phyloP scores from a whole-genome alignment of 2,888 invertebrate genomes.

The Philereme transversata region DNA sequence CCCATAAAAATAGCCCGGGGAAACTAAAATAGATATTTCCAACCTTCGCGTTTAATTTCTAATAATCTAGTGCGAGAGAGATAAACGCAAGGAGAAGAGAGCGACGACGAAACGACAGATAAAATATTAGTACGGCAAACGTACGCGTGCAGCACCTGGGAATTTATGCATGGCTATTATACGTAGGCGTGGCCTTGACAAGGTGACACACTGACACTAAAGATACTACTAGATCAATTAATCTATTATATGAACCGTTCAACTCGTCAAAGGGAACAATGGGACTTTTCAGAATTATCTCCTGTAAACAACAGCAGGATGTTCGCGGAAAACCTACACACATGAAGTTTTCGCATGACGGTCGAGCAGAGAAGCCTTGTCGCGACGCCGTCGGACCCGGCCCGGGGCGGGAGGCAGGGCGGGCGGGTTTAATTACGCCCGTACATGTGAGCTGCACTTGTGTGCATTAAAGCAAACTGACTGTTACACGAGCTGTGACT shows the following conservation, averaged over 20 bases:
- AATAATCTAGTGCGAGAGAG: slow-evolving; percentile 24
- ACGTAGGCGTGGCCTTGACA: slow-evolving; percentile 47
- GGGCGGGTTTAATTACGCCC: slow-evolving; percentile 54
- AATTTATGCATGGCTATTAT: slow-evolving; percentile 35
- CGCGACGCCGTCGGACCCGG: slow-evolving; percentile 33
- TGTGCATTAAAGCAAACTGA: slow-evolving; percentile 33
- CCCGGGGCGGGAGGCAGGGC: slow-evolving; percentile 43
- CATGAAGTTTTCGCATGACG: slow-evolving; percentile 8
- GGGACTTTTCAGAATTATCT: slow-evolving; percentile 23
- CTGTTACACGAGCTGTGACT: slow-evolving; percentile 39
- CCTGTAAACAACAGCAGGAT: slow-evolving; percentile 23
- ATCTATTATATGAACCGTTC: slow-evolving; percentile 28
- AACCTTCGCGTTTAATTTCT: slow-evolving; percentile 27
- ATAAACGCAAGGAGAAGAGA: slow-evolving; percentile 16
- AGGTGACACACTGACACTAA: slow-evolving; percentile 44
- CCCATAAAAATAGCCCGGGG: background rate
- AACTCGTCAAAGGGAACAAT: slow-evolving; percentile 27
- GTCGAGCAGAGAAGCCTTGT: slow-evolving; percentile 35
- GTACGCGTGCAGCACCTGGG: slow-evolving; percentile 38
- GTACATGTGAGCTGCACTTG: slow-evolving; percentile 52
- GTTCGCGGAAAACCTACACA: slow-evolving; percentile 21
- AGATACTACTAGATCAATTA: slow-evolving; percentile 32
- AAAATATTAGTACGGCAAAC: slow-evolving; percentile 25
- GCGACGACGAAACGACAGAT: slow-evolving; percentile 14
- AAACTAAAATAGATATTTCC: slow-evolving; percentile 36